Base-by-base conservation (phyloP, 1,140 invertebrate species). In the Leptestheria dahalacensis region DNA sequence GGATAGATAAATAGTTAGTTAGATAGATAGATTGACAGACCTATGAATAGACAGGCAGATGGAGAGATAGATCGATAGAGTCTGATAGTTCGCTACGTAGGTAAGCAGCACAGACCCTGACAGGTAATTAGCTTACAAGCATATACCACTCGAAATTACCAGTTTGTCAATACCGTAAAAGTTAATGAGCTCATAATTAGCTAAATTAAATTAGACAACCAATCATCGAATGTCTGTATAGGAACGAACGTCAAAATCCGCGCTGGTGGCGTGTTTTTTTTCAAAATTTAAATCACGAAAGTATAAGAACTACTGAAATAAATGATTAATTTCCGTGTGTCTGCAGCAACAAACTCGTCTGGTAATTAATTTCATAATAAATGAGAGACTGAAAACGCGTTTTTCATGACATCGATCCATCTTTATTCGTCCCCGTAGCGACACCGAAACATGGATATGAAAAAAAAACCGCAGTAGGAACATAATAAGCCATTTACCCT, bases 401-500 rank as follows among this genome's bases (percentile, higher is more conserved):
- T n/a, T n/a, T n/a, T n/a, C n/a, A n/a, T n/a, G n/a, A 29, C 53
- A 26, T 29, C 26, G 26, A 55, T 55, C 25, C 11, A 28, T 55
- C 33, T 50, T 50, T 50, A 18, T 50, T 41, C 33, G 15, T 41
- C 33, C 6, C 33, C 33, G 33, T 41, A 15, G 6, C 6, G 33
- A 41, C 6, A 41, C 33, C 6, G 6, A 41, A 41, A 41, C 33
- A 41, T n/a, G n/a, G n/a, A n/a, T n/a, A n/a, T n/a, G n/a, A n/a
- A n/a, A 55, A 20, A 20, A 55, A 55, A 29, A 26, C 33, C 33
- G 53, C 26, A 26, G n/a, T 55, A 33, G 53, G 33, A 26, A 33
- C 53, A 55, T 29, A 18, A 29, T 33, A 55, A 50, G 33, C 33
- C 33, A 55, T 33, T 28, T 29, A 55, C 53, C 53, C 53, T 55